Evolutionary conservation across 2,888 invertebrate genomes (phyloP).

Genomic region (Heliothis peltigera): DNA sequence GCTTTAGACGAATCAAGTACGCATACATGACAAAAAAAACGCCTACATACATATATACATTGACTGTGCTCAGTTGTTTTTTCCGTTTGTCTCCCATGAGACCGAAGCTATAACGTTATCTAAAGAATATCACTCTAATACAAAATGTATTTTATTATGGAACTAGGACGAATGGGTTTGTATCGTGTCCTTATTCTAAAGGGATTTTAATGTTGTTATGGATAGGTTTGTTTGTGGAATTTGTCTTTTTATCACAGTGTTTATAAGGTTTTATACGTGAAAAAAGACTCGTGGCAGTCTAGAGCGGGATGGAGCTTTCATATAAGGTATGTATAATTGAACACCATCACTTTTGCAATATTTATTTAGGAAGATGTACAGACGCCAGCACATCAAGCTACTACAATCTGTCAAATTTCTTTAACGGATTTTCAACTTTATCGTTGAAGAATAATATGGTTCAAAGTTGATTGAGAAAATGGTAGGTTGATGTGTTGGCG

Average conservation of each 20-base stretch:
- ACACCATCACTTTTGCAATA: too few relatives aligned
- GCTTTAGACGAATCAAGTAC: constrained; percentile 22
- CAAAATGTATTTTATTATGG: constrained; percentile 44
- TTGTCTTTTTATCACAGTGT: neutral
- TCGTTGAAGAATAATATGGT: too few relatives aligned
- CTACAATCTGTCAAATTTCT: too few relatives aligned
- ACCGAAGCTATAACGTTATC: constrained; percentile 23
- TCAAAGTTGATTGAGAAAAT: too few relatives aligned
- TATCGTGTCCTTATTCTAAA: constrained; percentile 26
- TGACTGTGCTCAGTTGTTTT: constrained; percentile 37
- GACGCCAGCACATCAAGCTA: too few relatives aligned
- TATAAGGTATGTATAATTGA: too few relatives aligned
- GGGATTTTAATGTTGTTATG: constrained; percentile 32
- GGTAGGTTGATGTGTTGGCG: too few relatives aligned
- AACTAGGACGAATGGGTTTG: constrained; percentile 36
- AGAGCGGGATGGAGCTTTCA: too few relatives aligned
- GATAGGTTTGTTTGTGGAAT: neutral
- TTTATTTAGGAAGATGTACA: too few relatives aligned
- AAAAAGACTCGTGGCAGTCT: too few relatives aligned
- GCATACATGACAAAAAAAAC: constrained; percentile 34
- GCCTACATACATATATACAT: constrained; percentile 31
- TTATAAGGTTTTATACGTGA: too few relatives aligned
- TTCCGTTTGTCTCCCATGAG: constrained; percentile 18
- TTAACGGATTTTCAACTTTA: too few relatives aligned
- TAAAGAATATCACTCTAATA: constrained; percentile 44